Evolutionary conservation across 1,140 invertebrate species (phyloP).

Genomic region (Pachyrhynchus sulphureomaculatus): DNA sequence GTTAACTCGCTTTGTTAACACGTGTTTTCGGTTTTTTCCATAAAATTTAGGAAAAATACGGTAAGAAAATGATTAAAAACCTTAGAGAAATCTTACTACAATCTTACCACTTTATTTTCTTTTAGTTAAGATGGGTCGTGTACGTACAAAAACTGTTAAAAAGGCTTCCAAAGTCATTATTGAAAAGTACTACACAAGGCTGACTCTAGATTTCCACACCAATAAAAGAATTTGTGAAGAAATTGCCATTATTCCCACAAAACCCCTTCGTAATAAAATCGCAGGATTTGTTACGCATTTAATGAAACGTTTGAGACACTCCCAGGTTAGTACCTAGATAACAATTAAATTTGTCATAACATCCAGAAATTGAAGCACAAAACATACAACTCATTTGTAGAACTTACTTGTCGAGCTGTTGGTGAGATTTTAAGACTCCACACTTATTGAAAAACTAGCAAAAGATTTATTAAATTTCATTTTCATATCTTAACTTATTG

Average conservation of each 20-base stretch:
- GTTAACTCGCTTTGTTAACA: background rate
- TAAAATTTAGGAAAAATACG: background rate
- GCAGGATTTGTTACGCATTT: slow-evolving; percentile 99
- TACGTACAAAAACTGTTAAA: slow-evolving; percentile 98
- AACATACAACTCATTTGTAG: no score
- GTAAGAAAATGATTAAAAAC: no score
- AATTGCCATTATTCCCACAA: slow-evolving; percentile 98
- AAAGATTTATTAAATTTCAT: no score
- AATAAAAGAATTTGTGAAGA: slow-evolving; percentile 99
- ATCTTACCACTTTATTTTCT: background rate
- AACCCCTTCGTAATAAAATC: slow-evolving; percentile 97
- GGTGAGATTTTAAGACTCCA: no score
- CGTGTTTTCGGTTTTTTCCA: slow-evolving; percentile 1
- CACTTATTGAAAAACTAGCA: no score
- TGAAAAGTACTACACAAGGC: slow-evolving; percentile 97
- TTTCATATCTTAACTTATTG: no score
- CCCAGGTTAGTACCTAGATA: no score
- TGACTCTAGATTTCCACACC: slow-evolving; percentile 98
- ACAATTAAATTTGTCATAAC: no score
- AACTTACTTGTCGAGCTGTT: no score
- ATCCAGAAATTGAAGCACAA: no score
- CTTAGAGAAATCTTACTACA: no score
- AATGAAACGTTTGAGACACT: slow-evolving; percentile 96
- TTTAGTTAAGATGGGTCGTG: slow-evolving; percentile 76
- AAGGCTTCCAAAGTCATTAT: slow-evolving; percentile 99